These are phyloP conservation scores for Hippasteria phrygiana DNA, from an alignment of 53 echinoderm and acorn worm species.

Conservation along the genomic window DNA sequence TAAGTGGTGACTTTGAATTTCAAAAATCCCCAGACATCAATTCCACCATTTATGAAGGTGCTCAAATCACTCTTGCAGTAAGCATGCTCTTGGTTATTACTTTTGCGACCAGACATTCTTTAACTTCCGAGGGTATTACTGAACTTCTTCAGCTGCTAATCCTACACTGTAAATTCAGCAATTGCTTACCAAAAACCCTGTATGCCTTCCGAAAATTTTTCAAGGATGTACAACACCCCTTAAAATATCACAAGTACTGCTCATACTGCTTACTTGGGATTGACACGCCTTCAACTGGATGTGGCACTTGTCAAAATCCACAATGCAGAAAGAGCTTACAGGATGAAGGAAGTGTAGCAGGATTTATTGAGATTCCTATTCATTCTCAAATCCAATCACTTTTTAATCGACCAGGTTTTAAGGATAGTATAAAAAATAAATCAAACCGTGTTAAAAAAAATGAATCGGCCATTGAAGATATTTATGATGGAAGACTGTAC, in stretches of 20 bases:
- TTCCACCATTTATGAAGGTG: background rate
- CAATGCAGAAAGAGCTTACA: constrained; percentile 13
- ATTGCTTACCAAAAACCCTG: background rate
- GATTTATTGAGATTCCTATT: constrained; percentile 63
- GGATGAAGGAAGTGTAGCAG: background rate
- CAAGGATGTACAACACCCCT: constrained; percentile 11
- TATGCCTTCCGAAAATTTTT: background rate
- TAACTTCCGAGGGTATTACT: constrained; percentile 21
- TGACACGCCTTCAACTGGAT: constrained; percentile 5
- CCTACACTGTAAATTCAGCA: constrained; percentile 5
- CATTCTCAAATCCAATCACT: constrained; percentile 36
- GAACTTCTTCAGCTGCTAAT: constrained; percentile 5
- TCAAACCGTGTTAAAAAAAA: constrained; percentile 35
- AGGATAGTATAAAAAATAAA: constrained; percentile 50
- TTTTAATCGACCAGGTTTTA: constrained; percentile 54
- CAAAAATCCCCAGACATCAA: background rate
- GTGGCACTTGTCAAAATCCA: constrained; percentile 18
- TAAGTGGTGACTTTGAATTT: background rate
- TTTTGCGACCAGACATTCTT: constrained; percentile 3
- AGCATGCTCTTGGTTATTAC: background rate
- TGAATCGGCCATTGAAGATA: constrained; percentile 50
- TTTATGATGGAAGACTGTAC: constrained; percentile 61
- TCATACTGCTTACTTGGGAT: background rate
- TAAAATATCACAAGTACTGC: constrained; percentile 5
- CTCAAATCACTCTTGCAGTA: constrained; percentile 14